Base-by-base conservation (phyloP, 1,140 invertebrate genomes). In the Lordiphosa stackelbergi region DNA sequence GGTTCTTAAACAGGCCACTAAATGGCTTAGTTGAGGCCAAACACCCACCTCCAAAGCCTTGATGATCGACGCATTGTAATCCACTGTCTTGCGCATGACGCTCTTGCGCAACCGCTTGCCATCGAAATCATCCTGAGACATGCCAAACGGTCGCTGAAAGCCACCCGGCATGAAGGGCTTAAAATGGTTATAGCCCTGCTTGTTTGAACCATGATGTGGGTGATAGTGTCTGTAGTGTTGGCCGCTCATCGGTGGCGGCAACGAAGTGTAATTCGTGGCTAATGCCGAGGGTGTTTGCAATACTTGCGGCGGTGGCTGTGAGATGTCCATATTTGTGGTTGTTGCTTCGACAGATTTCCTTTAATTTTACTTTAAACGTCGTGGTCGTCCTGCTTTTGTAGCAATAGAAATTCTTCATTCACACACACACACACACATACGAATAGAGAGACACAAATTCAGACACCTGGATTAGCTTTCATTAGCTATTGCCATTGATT, bases 1-100 rank as follows among this genome's bases (percentile, higher is more conserved):
- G 1, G 3, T 8, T 31, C 7, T 5, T 5, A 5, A 19, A 2
- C 16, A 48, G 24, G 11, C 34, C 4, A 34, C 13, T 41, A 6
- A 45, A 48, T 19, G 3, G n/a, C 6, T 31, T 8, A 11, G 31
- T 24, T 24, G 22, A 24, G 2, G 2, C 22, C 40, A 11, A 16
- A 1, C 8, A 54, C 40, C 59, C 35, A 94, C 94, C 91, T 98
- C 95, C 71, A 99, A 89, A 77, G 94, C 93, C 86, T 95, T 96
- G 48, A 98, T 94, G 69, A 98, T 94, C 31, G 97, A 93, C n/a
- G 96, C 93, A 91, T 99, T 99, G 88, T 99, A 99, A 90, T 99
- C 98, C 38, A 99, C 96, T 38, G 97, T 99, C 90, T 98, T 98
- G 70, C 97, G 91, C 92, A 98, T 97, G 53, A 98, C 95, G 62